Evolutionary conservation across 2,113 vertebrate genomes (phyloP).

Genomic region (Limanda limanda): DNA sequence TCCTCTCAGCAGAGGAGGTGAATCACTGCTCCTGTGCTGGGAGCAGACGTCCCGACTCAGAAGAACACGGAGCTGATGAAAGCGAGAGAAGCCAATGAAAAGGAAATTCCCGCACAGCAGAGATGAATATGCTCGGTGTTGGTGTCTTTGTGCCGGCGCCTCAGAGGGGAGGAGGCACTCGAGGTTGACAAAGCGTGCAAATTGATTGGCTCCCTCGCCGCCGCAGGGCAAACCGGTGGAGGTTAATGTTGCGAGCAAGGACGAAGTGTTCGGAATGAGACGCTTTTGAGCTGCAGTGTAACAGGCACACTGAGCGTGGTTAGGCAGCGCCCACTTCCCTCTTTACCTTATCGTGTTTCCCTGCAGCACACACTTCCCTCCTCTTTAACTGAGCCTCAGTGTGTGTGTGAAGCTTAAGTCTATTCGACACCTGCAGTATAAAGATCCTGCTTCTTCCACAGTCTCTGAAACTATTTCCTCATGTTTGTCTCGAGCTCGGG

Average conservation of each 20-base stretch:
- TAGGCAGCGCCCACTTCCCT: not conserved
- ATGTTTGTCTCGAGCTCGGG: no score
- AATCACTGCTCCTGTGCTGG: not conserved
- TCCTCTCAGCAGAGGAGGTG: not conserved
- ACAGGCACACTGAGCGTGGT: not conserved
- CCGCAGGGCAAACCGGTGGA: slow-evolving; percentile 51
- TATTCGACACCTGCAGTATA: no score
- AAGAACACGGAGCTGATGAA: not conserved
- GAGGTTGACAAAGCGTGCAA: slow-evolving; percentile 53
- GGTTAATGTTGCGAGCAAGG: slow-evolving; percentile 66
- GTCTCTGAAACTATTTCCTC: no score
- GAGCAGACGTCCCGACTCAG: not conserved
- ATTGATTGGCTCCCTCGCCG: slow-evolving; percentile 65
- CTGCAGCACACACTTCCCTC: not conserved
- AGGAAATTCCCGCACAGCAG: not conserved
- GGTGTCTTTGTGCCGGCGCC: slow-evolving; percentile 63
- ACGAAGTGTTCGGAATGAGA: slow-evolving; percentile 47
- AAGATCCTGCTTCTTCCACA: no score
- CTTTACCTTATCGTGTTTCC: not conserved
- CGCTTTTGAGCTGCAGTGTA: not conserved
- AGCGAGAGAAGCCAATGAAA: not conserved
- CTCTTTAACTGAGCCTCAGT: not conserved
- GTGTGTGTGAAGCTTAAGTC: no score
- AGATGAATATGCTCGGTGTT: slow-evolving; percentile 65
- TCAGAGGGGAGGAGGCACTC: slow-evolving; percentile 37